Conservation (phyloP, 2,888 invertebrate genomes). For the Drosophila anomelani region DNA sequence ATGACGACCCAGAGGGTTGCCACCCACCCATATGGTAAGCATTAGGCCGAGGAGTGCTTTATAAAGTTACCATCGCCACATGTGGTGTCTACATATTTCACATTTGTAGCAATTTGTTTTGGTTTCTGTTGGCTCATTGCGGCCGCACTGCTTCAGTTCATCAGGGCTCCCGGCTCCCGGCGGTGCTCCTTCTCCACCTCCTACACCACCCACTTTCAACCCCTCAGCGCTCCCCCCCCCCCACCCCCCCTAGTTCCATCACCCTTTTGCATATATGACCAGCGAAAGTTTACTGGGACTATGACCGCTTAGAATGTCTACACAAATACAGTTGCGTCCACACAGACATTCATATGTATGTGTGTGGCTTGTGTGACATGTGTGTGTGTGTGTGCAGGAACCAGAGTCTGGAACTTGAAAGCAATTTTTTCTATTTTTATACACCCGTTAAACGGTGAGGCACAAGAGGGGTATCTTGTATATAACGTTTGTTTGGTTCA, state of each 20-base stretch:
- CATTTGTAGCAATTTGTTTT: constrained; percentile 37
- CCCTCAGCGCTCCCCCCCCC: too few relatives aligned
- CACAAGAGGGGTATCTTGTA: neutral
- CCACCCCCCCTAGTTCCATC: constrained; percentile 1
- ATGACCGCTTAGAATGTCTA: constrained; percentile 80
- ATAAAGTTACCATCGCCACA: constrained; percentile 26
- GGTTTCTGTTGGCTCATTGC: constrained; percentile 34
- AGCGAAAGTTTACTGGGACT: constrained; percentile 81
- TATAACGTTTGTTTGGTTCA: neutral
- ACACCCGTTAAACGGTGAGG: constrained; percentile 1
- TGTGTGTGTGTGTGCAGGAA: constrained; percentile 41
- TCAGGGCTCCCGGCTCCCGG: neutral
- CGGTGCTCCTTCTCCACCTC: neutral
- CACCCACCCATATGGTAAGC: constrained; percentile 30
- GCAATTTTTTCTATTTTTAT: constrained; percentile 59
- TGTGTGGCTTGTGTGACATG: neutral
- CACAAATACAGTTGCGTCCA: constrained; percentile 49
- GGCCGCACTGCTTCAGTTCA: constrained; percentile 18
- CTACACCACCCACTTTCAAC: neutral
- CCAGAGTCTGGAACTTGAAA: constrained; percentile 73
- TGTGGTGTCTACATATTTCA: constrained; percentile 35
- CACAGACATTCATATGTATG: neutral
- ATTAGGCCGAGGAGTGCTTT: constrained; percentile 20
- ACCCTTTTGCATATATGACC: constrained; percentile 48
- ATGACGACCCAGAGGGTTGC: constrained; percentile 18